Evolutionary conservation across 1,140 invertebrate genomes (phyloP).

Genomic region (Dinoponera quadriceps): DNA sequence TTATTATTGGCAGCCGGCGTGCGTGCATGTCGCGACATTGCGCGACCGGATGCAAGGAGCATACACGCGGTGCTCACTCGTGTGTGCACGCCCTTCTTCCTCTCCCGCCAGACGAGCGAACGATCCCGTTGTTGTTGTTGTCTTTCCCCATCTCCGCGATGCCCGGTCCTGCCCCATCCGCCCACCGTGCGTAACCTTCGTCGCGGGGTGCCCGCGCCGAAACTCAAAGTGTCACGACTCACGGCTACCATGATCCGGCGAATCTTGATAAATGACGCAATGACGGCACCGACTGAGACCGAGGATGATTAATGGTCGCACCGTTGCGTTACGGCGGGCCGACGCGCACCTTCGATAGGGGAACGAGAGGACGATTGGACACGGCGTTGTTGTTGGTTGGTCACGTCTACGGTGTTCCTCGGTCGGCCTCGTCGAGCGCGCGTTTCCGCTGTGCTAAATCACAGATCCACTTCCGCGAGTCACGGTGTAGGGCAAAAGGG

Average conservation of each 20-base stretch:
- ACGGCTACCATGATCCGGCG: conserved; percentile 13
- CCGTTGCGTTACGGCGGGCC: neutral
- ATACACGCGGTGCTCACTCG: conserved; percentile 60
- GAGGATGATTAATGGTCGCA: conserved; percentile 35
- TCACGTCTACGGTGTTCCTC: too few species aligned
- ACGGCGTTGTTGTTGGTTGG: neutral
- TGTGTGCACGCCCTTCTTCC: conserved; percentile 42
- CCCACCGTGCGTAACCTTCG: neutral
- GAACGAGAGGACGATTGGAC: conserved; percentile 9
- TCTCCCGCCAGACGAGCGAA: neutral
- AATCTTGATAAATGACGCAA: conserved; percentile 53
- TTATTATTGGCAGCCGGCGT: conserved; percentile 60
- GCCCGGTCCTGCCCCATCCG: neutral
- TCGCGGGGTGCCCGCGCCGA: neutral
- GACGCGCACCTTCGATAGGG: conserved; percentile 9
- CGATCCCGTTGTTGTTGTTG: neutral
- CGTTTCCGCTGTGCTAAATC: too few species aligned
- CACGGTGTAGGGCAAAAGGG: too few species aligned
- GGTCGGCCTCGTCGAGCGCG: too few species aligned
- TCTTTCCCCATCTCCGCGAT: conserved; percentile 3
- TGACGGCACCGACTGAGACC: conserved; percentile 24
- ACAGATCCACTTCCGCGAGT: too few species aligned
- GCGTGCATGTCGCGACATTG: conserved; percentile 16
- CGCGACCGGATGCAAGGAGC: conserved; percentile 51
- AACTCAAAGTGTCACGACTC: conserved; percentile 40